Evolutionary conservation across 2,113 vertebrate genomes (phyloP).

Genomic region (Terrapene triunguis): DNA sequence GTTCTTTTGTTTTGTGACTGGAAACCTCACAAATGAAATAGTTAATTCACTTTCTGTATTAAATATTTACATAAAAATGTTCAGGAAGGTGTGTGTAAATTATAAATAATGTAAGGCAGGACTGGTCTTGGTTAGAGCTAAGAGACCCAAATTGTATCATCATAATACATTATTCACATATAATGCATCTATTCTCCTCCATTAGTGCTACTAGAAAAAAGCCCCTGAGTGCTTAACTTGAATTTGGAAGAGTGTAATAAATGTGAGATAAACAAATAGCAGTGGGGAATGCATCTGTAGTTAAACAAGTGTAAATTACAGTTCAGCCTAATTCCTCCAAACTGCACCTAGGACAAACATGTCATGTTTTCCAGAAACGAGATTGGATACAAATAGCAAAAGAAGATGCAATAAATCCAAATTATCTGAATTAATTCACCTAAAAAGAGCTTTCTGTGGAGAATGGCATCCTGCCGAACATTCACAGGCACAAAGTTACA

Average conservation of each 20-base stretch:
- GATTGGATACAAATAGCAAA: conserved; percentile 44
- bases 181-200: conserved; percentile 95
- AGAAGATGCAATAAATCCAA: neutral
- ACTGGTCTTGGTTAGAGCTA: conserved; percentile 91
- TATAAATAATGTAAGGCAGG: conserved; percentile 98
- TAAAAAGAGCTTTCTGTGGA: neutral
- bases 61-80: conserved; percentile 98
- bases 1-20: conserved; percentile 27
- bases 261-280: conserved; percentile 85
- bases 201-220: conserved; percentile 85
- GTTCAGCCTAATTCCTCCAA: conserved; percentile 70
- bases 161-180: conserved; percentile 99
- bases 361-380: conserved; percentile 30
- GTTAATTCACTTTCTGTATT: conserved; percentile 88
- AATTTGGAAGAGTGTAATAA: conserved; percentile 85
- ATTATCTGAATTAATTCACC: neutral
- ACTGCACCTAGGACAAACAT: conserved; percentile 44
- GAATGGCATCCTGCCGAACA: neutral
- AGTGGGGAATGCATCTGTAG: conserved; percentile 80
- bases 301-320: conserved; percentile 87
- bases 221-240: conserved; percentile 85
- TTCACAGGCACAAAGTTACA: neutral
- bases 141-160: conserved; percentile 93
- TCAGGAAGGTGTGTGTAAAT: conserved; percentile 99
- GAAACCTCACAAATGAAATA: conserved; percentile 79